Evolutionary conservation across 2,888 invertebrate genomes (phyloP), one percentile per base, ranked within the genome.

Genomic region (Eilema griseolum): DNA sequence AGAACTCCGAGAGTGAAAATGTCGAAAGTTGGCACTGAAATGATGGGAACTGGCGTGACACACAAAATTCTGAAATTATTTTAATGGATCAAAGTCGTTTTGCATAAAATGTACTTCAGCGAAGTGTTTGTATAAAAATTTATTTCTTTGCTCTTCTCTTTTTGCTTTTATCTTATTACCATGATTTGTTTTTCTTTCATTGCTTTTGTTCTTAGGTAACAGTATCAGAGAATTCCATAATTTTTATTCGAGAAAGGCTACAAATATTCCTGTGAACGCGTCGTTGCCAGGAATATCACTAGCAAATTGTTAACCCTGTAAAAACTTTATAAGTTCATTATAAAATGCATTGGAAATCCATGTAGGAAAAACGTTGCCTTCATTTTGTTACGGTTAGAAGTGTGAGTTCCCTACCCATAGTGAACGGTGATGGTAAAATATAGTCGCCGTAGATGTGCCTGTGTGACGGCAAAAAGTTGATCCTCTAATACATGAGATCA

Each of bases 1-100:
- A 69, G 78, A 81, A 85, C 76, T 81, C 84, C 76, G 68, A 70
- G 71, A 66, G 69, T 74, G 71, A 75, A 81, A 83, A 80, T 81
- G 76, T 78, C 46, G 37, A 73, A 81, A 82, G 80, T 82, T 80
- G 67, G 73, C 69, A 69, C 67, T 69, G 73, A 76, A 83, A 79
- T 82, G 79, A 81, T 78, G 80, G 73, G 71, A 76, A 77, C 69
- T 72, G 72, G 69, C 74, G 64, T 73, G 77, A 73, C 75, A 74
- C 73, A 77, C 66, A 61, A 79, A 82, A 74, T 79, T 77, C 72
- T 77, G 68, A 71, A 72, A 73, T 66, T 69, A 59, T 78, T 82
- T 66, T 82, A 82, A 80, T 75, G 70, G 75, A 77, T 77, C 69
- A 64, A 69, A 80, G 73, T 69, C 69, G 67, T 67, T 73, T 68